A percentile compares a stretch with the other conserved stretches of the same genome.
Conservation (phyloP, 2,888 invertebrate genomes). For the Cryptocephalus primarius region DNA sequence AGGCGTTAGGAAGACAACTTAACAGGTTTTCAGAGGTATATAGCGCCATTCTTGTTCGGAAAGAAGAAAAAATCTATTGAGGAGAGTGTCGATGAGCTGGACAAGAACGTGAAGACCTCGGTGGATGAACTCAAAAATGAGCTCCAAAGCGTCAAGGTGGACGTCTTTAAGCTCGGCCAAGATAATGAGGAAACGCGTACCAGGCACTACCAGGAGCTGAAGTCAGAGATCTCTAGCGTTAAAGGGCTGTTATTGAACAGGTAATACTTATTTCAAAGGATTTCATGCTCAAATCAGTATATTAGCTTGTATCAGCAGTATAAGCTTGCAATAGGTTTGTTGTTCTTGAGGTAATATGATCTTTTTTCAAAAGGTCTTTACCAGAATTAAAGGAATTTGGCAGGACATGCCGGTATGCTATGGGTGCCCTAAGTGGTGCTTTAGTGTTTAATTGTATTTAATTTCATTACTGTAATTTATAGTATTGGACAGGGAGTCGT, state of each 20-base stretch:
- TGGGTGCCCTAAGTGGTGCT: too few species aligned
- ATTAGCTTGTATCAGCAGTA: too few species aligned
- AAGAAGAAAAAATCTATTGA: constrained; percentile 53
- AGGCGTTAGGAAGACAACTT: background rate
- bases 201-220: constrained; percentile 54
- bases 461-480: too few species aligned
- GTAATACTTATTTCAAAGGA: constrained; percentile 31
- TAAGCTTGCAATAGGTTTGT: too few species aligned
- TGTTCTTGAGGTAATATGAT: too few species aligned
- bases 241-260: constrained; percentile 63
- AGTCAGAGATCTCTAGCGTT: constrained; percentile 58
- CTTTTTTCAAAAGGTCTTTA: too few species aligned
- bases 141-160: constrained; percentile 52
- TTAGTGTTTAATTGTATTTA: too few species aligned
- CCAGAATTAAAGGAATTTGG: too few species aligned
- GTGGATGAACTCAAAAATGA: constrained; percentile 51
- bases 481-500: too few species aligned
- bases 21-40: constrained; percentile 42
- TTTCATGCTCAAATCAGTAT: too few species aligned
- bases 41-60: constrained; percentile 57
- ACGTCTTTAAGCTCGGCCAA: constrained; percentile 46
- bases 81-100: constrained; percentile 55
- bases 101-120: constrained; percentile 51
- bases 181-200: constrained; percentile 38
- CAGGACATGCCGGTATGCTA: too few species aligned